phyloP scores from a whole-genome alignment of 2,113 vertebrate species.

The Vulpes vulpes region DNA sequence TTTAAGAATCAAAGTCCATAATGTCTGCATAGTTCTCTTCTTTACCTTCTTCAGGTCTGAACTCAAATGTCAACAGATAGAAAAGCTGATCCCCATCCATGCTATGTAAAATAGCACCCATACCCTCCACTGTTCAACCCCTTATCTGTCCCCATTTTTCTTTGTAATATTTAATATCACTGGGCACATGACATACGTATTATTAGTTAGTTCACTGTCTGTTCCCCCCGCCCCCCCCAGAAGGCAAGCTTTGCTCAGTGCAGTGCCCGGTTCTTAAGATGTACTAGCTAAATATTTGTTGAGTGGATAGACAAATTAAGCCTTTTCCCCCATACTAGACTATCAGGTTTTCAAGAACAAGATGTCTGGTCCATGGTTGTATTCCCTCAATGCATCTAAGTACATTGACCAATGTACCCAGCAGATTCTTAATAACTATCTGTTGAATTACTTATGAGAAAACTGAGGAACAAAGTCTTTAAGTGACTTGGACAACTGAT shows the following conservation, averaged over 20 bases:
- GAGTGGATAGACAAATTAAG: neutral
- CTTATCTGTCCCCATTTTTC: neutral
- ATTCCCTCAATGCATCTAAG: neutral
- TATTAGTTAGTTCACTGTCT: neutral
- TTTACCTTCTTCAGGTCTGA: neutral
- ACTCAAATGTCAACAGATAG: neutral
- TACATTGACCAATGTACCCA: neutral
- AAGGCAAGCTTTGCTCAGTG: neutral
- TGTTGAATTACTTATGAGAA: constrained; percentile 21
- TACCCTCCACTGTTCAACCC: neutral
- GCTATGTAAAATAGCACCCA: neutral
- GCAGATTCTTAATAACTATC: neutral
- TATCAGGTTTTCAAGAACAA: neutral
- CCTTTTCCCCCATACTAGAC: neutral
- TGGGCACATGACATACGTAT: neutral
- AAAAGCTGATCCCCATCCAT: neutral
- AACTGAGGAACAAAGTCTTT: neutral
- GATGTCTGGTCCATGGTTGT: neutral
- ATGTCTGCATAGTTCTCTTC: neutral
- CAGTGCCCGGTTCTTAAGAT: neutral
- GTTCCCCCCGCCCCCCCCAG: neutral
- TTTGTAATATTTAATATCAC: neutral
- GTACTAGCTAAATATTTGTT: neutral
- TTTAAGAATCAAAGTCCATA: neutral
- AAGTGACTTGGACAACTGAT: constrained; percentile 22